Evolutionary conservation across 1,140 invertebrate genomes (phyloP).

Genomic region (Drosophila littoralis): DNA sequence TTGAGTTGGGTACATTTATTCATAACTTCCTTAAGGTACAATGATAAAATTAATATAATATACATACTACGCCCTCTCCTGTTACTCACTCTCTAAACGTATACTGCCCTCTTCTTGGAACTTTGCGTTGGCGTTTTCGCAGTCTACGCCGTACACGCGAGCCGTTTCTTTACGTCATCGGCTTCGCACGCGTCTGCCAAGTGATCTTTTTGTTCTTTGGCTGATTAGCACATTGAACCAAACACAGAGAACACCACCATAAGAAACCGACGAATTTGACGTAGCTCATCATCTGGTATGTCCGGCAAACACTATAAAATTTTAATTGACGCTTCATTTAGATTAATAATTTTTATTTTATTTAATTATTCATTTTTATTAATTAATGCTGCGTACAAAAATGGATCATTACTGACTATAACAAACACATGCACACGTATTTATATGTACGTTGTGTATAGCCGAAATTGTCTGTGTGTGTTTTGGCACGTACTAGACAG

Average conservation of each 20-base stretch:
- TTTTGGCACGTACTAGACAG: not conserved
- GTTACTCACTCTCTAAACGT: conserved; percentile 24
- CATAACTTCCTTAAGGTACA: too few relatives aligned
- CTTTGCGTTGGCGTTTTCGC: conserved; percentile 18
- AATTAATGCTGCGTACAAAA: conserved; percentile 15
- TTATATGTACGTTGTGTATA: not conserved
- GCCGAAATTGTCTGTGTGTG: not conserved
- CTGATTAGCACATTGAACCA: conserved; percentile 66
- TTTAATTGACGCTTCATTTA: conserved; percentile 30
- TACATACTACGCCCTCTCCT: conserved; percentile 18
- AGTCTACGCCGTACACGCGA: conserved; percentile 52
- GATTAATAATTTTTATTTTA: conserved; percentile 18
- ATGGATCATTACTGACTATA: not conserved
- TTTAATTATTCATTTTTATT: conserved; percentile 10
- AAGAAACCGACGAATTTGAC: conserved; percentile 16
- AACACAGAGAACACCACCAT: conserved; percentile 15
- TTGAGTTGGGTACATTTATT: too few relatives aligned
- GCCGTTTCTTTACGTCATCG: conserved; percentile 66
- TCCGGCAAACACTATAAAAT: conserved; percentile 4
- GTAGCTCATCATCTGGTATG: conserved; percentile 29
- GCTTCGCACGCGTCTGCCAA: conserved; percentile 66
- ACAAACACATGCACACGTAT: not conserved
- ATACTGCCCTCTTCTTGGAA: conserved; percentile 34
- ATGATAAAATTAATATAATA: too few relatives aligned
- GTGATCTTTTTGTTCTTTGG: conserved; percentile 67